Conservation (phyloP, 2,113 vertebrate genomes). For the Nesoenas mayeri region DNA sequence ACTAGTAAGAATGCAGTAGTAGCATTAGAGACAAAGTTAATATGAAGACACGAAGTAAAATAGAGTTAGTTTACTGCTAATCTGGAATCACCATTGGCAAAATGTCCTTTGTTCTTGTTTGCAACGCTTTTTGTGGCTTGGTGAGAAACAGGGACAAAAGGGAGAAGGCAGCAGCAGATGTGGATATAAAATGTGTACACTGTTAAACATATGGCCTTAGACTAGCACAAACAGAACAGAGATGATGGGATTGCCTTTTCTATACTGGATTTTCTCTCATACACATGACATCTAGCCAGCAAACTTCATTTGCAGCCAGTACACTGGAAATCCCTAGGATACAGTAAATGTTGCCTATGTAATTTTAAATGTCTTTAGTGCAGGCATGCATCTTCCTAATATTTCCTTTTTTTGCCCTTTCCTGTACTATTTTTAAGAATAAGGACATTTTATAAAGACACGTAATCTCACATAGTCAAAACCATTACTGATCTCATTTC, state of each 20-base stretch:
- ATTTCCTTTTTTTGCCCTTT: not conserved
- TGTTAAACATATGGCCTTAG: conserved; percentile 32
- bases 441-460: not conserved
- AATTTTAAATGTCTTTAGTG: not conserved
- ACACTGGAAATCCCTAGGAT: not conserved
- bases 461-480: not conserved
- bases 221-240: not conserved
- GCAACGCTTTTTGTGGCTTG: not conserved
- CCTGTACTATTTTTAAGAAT: not conserved
- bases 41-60: not conserved
- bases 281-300: not conserved
- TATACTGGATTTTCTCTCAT: not conserved
- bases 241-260: not conserved
- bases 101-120: conserved; percentile 1
- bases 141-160: conserved; percentile 11
- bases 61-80: not conserved
- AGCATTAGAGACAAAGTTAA: not conserved
- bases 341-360: not conserved
- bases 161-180: conserved; percentile 21
- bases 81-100: not conserved
- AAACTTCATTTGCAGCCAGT: not conserved
- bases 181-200: conserved; percentile 20
- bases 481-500: not conserved
- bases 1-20: not conserved
- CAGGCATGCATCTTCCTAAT: not conserved